Evolutionary conservation across 2,888 invertebrate genomes (phyloP).

Genomic region (Hofmannophila pseudospretella): DNA sequence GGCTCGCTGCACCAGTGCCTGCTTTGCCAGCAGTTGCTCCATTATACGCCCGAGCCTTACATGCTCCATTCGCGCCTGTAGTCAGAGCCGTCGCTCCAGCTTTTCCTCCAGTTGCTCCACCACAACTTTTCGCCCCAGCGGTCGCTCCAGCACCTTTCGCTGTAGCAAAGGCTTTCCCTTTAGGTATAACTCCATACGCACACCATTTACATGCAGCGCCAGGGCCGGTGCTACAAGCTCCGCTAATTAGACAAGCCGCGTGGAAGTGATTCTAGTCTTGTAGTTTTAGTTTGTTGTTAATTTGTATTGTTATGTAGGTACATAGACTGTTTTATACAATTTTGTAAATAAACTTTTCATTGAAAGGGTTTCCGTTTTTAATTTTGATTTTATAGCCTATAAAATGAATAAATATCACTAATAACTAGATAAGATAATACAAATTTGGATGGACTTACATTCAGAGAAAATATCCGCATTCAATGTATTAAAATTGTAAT

Average conservation of each 20-base stretch:
- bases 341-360: conserved; percentile 36
- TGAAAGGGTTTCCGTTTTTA: background rate
- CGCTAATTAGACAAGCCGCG: conserved; percentile 44
- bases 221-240: conserved; percentile 36
- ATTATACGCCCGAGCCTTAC: conserved; percentile 28
- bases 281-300: conserved; percentile 20
- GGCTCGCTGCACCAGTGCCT: conserved; percentile 13
- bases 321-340: conserved; percentile 28
- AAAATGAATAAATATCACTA: no score
- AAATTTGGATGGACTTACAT: no score
- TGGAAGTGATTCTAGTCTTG: conserved; percentile 57
- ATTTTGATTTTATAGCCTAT: no score
- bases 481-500: no score
- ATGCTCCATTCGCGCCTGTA: conserved; percentile 33
- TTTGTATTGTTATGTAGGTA: conserved; percentile 25
- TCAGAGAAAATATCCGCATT: no score
- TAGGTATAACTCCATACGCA: conserved; percentile 19
- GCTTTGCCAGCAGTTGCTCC: conserved; percentile 31
- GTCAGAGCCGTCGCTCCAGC: conserved; percentile 27
- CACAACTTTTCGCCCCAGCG: conserved; percentile 36
- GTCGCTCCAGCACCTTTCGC: conserved; percentile 32
- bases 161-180: conserved; percentile 37
- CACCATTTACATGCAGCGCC: conserved; percentile 51
- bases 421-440: no score
- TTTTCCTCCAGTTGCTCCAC: conserved; percentile 22